Evolutionary conservation across 2,888 invertebrate genomes (phyloP).

Genomic region (Amphipoea lucens): DNA sequence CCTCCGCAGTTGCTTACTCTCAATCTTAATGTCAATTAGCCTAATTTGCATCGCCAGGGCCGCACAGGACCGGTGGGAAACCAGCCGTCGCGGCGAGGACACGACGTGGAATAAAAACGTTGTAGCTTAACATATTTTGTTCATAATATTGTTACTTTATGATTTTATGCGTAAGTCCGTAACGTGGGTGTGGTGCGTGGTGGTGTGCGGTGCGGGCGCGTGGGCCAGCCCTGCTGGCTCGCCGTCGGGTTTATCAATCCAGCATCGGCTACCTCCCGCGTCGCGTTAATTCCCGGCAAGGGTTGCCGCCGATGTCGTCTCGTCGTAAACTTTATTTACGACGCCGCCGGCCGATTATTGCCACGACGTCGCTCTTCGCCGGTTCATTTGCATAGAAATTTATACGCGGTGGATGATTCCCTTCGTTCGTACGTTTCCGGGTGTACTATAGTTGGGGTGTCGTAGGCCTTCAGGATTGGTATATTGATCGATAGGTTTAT

Average conservation of each 20-base stretch:
- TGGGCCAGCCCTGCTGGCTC: conserved; percentile 62
- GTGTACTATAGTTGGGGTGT: conserved; percentile 66
- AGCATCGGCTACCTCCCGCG: conserved; percentile 78
- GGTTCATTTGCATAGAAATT: conserved; percentile 88
- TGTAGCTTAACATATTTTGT: conserved; percentile 36
- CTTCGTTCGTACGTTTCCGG: conserved; percentile 71
- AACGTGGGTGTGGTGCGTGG: conserved; percentile 47
- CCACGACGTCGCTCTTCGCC: conserved; percentile 80
- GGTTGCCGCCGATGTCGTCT: conserved; percentile 79
- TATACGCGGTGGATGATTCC: conserved; percentile 81
- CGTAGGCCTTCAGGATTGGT: conserved; percentile 49
- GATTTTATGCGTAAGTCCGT: conserved; percentile 48
- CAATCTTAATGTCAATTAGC: conserved; percentile 74
- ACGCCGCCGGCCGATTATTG: conserved; percentile 82
- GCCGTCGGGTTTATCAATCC: conserved; percentile 67
- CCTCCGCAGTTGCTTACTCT: conserved; percentile 63
- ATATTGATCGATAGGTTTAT: conserved; percentile 60
- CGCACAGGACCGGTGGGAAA: conserved; percentile 51
- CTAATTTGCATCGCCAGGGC: conserved; percentile 70
- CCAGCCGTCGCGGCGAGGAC: conserved; percentile 35
- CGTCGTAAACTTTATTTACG: conserved; percentile 87
- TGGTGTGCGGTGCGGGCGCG: conserved; percentile 41
- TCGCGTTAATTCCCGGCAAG: conserved; percentile 81
- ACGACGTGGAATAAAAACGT: conserved; percentile 51
- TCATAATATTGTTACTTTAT: conserved; percentile 58